phyloP scores from a whole-genome alignment of 2,888 invertebrate species.

The Stictocephala bisonia region DNA sequence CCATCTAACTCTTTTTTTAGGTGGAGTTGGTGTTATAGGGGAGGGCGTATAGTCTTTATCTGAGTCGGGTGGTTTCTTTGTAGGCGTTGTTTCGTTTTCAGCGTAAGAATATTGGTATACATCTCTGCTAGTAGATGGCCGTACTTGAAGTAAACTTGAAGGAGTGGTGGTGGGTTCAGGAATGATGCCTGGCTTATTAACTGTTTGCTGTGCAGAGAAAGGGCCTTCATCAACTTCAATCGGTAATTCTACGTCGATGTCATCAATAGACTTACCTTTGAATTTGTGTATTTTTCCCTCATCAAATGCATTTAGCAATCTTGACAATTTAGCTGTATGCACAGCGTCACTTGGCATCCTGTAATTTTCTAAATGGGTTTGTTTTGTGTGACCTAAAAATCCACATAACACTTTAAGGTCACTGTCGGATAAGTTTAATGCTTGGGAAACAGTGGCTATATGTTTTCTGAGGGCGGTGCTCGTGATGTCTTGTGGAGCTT shows the following conservation, averaged over 20 bases:
- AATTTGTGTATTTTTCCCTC: background rate
- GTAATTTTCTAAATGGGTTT: background rate
- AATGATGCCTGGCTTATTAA: background rate
- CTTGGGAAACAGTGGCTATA: background rate
- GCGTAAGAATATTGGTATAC: too few relatives aligned
- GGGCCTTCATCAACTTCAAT: background rate
- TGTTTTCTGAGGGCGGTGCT: background rate
- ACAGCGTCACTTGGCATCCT: background rate
- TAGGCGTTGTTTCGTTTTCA: too few relatives aligned
- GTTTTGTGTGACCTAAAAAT: background rate
- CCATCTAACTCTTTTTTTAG: background rate
- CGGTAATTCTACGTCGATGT: background rate
- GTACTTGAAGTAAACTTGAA: too few relatives aligned
- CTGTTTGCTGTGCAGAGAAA: background rate
- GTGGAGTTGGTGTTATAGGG: too few relatives aligned
- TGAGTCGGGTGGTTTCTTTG: too few relatives aligned
- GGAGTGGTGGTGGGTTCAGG: too few relatives aligned
- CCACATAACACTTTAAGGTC: background rate
- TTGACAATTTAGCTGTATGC: background rate
- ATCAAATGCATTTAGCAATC: background rate
- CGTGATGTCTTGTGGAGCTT: background rate
- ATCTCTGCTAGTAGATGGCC: too few relatives aligned
- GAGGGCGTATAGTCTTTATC: too few relatives aligned
- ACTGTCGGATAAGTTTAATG: background rate
- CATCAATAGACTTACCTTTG: background rate